Conservation (phyloP, 2,888 invertebrate species). For the Stenotaenia linearis region DNA sequence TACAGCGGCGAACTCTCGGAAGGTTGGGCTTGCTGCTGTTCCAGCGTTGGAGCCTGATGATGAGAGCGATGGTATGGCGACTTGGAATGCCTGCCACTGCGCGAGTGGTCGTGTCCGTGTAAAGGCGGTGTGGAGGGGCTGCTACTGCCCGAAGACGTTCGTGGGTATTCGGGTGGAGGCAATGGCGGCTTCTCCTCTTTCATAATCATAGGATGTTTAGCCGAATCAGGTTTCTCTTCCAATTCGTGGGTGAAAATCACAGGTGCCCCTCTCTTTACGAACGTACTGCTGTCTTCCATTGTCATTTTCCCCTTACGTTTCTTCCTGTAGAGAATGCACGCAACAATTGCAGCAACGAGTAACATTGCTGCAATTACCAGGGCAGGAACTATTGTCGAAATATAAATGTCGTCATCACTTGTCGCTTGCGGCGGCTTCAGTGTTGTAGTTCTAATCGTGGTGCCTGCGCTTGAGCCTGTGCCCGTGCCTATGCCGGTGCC, state of each 20-base stretch:
- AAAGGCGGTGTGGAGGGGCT: slow-evolving; percentile 44
- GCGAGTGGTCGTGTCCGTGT: slow-evolving; percentile 37
- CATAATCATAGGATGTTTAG: slow-evolving; percentile 84
- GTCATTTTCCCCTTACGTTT: slow-evolving; percentile 74
- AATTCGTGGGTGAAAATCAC: slow-evolving; percentile 92
- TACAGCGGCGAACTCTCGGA: slow-evolving; percentile 64
- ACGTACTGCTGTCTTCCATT: slow-evolving; percentile 62
- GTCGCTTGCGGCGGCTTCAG: slow-evolving; percentile 43
- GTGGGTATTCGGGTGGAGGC: slow-evolving; percentile 71
- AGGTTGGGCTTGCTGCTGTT: slow-evolving; percentile 36
- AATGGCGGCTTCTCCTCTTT: slow-evolving; percentile 92
- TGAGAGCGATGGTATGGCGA: slow-evolving; percentile 36
- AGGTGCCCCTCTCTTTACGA: slow-evolving; percentile 63
- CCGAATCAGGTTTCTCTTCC: slow-evolving; percentile 78
- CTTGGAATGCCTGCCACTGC: slow-evolving; percentile 31
- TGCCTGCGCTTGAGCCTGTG: background rate
- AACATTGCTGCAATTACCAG: slow-evolving; percentile 77
- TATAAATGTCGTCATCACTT: slow-evolving; percentile 53
- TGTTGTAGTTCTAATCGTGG: slow-evolving; percentile 38
- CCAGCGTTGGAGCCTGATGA: slow-evolving; percentile 37
- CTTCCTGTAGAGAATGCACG: slow-evolving; percentile 78
- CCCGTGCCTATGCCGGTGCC: background rate
- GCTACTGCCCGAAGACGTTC: slow-evolving; percentile 50
- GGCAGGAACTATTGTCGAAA: slow-evolving; percentile 81
- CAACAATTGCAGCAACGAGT: slow-evolving; percentile 75